Evolutionary conservation across 1,140 invertebrate genomes (phyloP).

Genomic region (Hyphantria cunea): DNA sequence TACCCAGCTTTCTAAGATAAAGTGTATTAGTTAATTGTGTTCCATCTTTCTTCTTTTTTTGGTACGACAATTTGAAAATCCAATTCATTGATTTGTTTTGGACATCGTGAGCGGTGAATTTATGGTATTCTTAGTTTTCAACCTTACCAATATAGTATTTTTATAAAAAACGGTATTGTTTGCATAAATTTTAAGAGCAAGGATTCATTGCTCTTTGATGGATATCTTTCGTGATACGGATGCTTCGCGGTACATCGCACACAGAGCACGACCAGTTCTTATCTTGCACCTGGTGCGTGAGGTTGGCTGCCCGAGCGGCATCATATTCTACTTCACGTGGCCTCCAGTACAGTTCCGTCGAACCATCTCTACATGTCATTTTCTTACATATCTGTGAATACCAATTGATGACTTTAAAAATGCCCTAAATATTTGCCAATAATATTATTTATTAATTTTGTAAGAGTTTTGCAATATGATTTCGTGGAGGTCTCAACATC

Average conservation of each 20-base stretch:
- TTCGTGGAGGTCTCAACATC: no score
- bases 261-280: conserved; percentile 42
- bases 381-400: conserved; percentile 62
- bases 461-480: no score
- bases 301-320: conserved; percentile 51
- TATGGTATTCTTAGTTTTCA: no score
- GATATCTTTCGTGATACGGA: conserved; percentile 50
- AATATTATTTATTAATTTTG: neutral
- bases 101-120: no score
- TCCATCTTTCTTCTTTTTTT: no score
- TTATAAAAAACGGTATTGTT: no score
- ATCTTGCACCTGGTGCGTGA: conserved; percentile 51
- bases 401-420: neutral
- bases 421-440: neutral
- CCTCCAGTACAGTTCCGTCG: conserved; percentile 60
- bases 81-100: no score
- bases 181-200: neutral
- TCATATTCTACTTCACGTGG: conserved; percentile 55
- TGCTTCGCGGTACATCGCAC: conserved; percentile 51
- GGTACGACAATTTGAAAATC: no score
- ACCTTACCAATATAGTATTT: no score
- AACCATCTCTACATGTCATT: conserved; percentile 62
- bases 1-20: no score
- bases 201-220: conserved; percentile 38
- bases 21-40: no score